These are phyloP conservation scores for Python bivittatus DNA, from an alignment of 2,113 vertebrate species.

Conservation along the genomic window DNA sequence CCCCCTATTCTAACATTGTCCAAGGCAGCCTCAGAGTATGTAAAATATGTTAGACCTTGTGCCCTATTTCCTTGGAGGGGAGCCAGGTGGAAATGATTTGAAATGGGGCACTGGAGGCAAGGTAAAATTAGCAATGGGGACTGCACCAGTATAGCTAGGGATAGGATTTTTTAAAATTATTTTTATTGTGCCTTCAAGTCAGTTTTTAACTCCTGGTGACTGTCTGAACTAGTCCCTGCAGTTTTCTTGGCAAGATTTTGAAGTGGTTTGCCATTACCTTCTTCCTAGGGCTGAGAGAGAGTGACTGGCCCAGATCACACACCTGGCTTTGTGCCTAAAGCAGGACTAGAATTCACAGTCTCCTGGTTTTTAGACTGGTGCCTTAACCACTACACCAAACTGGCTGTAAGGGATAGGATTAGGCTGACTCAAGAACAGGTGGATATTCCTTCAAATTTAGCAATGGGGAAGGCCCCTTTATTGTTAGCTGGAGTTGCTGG, in stretches of 20 bases:
- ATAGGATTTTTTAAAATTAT: not conserved
- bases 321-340: not conserved
- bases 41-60: not conserved
- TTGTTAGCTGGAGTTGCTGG: not conserved
- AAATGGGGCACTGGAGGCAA: not conserved
- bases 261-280: not conserved
- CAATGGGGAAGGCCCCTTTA: not conserved
- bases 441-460: not conserved
- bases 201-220: not conserved
- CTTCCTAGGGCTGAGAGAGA: not conserved
- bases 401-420: not conserved
- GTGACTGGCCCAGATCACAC: not conserved
- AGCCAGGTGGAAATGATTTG: not conserved
- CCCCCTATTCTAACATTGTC: not conserved
- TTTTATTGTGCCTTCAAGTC: not conserved
- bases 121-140: not conserved
- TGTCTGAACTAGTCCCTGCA: too few relatives aligned
- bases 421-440: not conserved
- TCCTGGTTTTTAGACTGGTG: not conserved
- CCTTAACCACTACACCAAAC: not conserved
- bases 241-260: not conserved
- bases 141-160: not conserved
- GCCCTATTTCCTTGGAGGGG: not conserved
- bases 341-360: not conserved
- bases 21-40: not conserved